These are phyloP conservation scores for Lepidonotus clava DNA, from an alignment of 2,888 invertebrate species.

Conservation along the genomic window DNA sequence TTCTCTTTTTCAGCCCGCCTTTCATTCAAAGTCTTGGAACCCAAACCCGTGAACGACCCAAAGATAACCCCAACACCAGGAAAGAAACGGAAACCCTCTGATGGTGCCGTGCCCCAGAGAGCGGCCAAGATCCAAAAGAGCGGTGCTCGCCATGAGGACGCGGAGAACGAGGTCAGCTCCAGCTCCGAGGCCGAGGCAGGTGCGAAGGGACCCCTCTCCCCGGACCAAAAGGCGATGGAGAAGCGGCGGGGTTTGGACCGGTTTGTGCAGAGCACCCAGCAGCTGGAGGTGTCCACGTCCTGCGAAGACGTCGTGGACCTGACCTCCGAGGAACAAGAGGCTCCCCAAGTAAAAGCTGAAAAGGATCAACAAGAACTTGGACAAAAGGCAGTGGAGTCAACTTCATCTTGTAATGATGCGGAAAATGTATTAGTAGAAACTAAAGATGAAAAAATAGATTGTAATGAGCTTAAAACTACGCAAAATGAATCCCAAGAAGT, in stretches of 20 bases:
- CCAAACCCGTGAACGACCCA: constrained; percentile 52
- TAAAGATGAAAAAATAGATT: background rate
- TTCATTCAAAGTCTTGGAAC: constrained; percentile 62
- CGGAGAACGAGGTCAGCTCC: constrained; percentile 64
- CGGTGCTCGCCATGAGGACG: constrained; percentile 42
- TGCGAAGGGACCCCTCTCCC: background rate
- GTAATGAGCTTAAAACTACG: background rate
- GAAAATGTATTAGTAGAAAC: background rate
- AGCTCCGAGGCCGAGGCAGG: constrained; percentile 58
- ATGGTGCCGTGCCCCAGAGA: constrained; percentile 58
- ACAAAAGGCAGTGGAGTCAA: background rate
- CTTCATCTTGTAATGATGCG: background rate
- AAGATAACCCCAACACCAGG: constrained; percentile 25
- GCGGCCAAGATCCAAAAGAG: constrained; percentile 57
- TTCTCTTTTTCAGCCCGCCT: constrained; percentile 63
- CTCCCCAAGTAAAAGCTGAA: background rate
- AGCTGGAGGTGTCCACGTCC: constrained; percentile 69
- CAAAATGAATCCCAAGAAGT: background rate
- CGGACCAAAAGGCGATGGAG: background rate
- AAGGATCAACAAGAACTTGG: background rate
- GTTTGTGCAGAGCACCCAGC: constrained; percentile 66
- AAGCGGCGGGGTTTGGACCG: constrained; percentile 63
- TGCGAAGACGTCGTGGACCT: constrained; percentile 70
- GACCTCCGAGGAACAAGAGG: constrained; percentile 59
- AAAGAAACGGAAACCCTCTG: constrained; percentile 67